phyloP scores from a whole-genome alignment of 2,888 invertebrate species.

The Synergus itoensis region DNA sequence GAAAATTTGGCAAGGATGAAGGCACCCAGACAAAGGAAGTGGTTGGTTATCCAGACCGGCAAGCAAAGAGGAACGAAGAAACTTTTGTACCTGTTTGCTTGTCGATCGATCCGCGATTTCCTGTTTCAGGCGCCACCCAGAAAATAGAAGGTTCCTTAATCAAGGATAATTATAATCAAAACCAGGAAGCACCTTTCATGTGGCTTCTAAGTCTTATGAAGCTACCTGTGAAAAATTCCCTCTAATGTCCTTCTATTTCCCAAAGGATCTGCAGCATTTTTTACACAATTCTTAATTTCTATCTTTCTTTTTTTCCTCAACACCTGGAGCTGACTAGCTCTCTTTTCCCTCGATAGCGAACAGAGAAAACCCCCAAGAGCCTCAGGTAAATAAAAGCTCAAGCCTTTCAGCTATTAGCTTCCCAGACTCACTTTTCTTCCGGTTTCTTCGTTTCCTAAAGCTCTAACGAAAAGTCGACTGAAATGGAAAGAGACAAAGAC shows the following conservation, averaged over 20 bases:
- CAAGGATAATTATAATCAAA: conserved; percentile 15
- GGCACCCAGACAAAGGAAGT: conserved; percentile 25
- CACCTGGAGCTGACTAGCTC: conserved; percentile 16
- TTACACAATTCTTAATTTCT: background rate
- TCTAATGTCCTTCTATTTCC: background rate
- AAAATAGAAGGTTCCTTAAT: background rate
- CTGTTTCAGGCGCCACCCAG: conserved; percentile 4
- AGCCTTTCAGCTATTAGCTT: conserved; percentile 35
- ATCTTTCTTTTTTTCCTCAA: background rate
- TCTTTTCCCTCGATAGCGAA: conserved; percentile 8
- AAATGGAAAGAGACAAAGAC: conserved; percentile 14
- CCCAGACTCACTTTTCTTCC: conserved; percentile 31
- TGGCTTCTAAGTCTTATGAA: background rate
- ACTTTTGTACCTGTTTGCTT: conserved; percentile 33
- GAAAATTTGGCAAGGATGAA: conserved; percentile 9
- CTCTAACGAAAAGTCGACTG: conserved; percentile 23
- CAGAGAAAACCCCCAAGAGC: conserved; percentile 27
- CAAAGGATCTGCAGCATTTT: background rate
- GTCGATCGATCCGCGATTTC: conserved; percentile 8
- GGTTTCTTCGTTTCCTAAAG: conserved; percentile 32
- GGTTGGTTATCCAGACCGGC: background rate
- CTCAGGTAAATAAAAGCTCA: conserved; percentile 35
- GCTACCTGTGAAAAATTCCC: background rate
- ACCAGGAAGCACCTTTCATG: background rate
- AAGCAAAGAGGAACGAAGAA: conserved; percentile 5